These are phyloP conservation scores for Drosophila tripunctata DNA, from an alignment of 2,888 invertebrate genomes.

Conservation along the genomic window DNA sequence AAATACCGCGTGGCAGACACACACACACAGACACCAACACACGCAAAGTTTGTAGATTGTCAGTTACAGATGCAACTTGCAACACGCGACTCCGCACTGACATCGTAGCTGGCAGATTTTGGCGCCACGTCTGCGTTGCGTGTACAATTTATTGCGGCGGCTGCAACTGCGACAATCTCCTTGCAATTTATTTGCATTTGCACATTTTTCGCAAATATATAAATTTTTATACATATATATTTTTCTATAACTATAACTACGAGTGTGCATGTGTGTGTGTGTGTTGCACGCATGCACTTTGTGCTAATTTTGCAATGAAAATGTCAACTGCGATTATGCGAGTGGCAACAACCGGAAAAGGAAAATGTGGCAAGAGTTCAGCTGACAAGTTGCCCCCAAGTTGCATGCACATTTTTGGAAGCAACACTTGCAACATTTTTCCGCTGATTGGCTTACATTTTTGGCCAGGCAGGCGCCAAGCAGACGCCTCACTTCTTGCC, in stretches of 20 bases:
- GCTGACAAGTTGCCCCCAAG: constrained; percentile 35
- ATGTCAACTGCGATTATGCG: constrained; percentile 71
- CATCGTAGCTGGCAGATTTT: constrained; percentile 71
- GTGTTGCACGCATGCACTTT: constrained; percentile 61
- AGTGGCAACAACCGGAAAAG: constrained; percentile 11
- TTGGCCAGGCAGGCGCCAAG: constrained; percentile 63
- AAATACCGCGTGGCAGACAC: constrained; percentile 56
- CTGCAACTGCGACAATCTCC: constrained; percentile 68
- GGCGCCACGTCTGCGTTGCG: constrained; percentile 74
- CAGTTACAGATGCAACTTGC: constrained; percentile 51
- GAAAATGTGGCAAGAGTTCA: constrained; percentile 40
- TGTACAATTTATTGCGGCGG: constrained; percentile 68
- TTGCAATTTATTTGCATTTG: constrained; percentile 72
- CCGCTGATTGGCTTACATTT: constrained; percentile 52
- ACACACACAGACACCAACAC: constrained; percentile 19
- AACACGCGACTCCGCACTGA: constrained; percentile 50
- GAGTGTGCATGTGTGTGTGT: constrained; percentile 12
- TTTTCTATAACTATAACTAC: constrained; percentile 22
- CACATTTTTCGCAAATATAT: constrained; percentile 57
- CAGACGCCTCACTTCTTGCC: constrained; percentile 51
- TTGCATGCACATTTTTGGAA: constrained; percentile 50
- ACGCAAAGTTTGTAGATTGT: constrained; percentile 14
- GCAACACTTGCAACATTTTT: constrained; percentile 5
- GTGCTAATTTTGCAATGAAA: constrained; percentile 73
- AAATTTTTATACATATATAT: constrained; percentile 35